These are phyloP conservation scores for Lophius americanus DNA, from an alignment of 2,797 vertebrate genomes.

Conservation along the genomic window DNA sequence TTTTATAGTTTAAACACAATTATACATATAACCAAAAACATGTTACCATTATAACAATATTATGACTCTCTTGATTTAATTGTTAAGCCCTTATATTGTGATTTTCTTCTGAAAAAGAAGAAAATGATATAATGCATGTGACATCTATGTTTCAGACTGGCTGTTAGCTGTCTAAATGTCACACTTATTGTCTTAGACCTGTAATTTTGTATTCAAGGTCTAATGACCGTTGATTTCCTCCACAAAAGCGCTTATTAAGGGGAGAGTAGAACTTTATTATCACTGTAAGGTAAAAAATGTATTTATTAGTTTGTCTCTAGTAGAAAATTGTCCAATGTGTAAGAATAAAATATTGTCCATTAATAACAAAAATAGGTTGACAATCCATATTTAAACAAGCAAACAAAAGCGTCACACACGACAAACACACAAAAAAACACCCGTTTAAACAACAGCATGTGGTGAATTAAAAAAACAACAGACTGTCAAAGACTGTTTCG, in stretches of 20 bases:
- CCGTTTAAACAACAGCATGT: neutral
- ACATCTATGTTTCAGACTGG: too few species aligned
- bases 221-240: neutral
- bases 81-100: too few species aligned
- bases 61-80: too few species aligned
- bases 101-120: too few species aligned
- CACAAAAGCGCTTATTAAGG: neutral
- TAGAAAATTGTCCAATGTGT: neutral
- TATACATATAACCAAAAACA: too few species aligned
- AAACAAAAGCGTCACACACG: too few species aligned
- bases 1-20: too few species aligned
- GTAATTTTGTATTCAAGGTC: neutral
- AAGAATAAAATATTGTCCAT: neutral
- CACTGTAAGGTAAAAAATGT: neutral
- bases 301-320: neutral
- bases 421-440: neutral
- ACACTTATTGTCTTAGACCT: conserved; percentile 11
- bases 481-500: neutral
- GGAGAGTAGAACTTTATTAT: neutral
- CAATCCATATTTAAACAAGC: too few species aligned
- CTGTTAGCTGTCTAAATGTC: conserved; percentile 10
- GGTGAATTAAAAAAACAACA: neutral
- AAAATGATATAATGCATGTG: too few species aligned
- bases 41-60: too few species aligned
- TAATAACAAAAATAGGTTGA: neutral